Evolutionary conservation across 2,113 vertebrate genomes (phyloP), one percentile per base, ranked within the genome.

Genomic region (Girardinichthys multiradiatus): DNA sequence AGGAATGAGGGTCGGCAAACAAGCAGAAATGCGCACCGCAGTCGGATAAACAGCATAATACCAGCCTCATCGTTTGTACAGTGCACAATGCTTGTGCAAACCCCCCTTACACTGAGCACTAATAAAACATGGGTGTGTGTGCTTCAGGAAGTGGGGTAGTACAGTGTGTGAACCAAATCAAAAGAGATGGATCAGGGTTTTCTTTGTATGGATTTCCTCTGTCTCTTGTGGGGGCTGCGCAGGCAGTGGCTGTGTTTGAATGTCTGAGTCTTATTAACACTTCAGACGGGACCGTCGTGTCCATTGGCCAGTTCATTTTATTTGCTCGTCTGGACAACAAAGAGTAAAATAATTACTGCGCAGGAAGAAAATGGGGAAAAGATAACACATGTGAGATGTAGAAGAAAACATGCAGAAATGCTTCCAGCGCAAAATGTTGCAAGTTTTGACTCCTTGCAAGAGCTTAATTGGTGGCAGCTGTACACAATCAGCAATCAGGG

Each of bases 21-120:
- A 71, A 30, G 69, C 68, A 83, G 79, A 93, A 91, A 91, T 90
- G 76, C 87, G 90, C 85, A 91, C 89, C 90, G 84, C 88, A 90
- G 82, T 90, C 85, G 90, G 83, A 89, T 90, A 91, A 90, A 83
- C 85, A 88, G 81, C 87, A 19, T 19, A 45, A 17, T 45, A 66
- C 57, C 58, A 71, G 61, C 78, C 80, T 76, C 76, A 79, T 85
- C 87, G 72, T 73, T 68, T 76, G 66, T 68, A 59, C 13, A 37
- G 31, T 68, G 63, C 68, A 71, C 82, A 51, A 68, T 12, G 59
- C 78, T 70, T 48, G 77, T 81, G 79, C 72, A 61, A 28, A 64
- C 31, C 27, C 24, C 26, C 13, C 58, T 77, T 68, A 65, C 66
- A 58, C 65, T 48, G 64, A 57, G 42, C 61, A 59, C 69, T 31